Conservation (phyloP, 2,888 invertebrate genomes). For the Ophioninae sp. region DNA sequence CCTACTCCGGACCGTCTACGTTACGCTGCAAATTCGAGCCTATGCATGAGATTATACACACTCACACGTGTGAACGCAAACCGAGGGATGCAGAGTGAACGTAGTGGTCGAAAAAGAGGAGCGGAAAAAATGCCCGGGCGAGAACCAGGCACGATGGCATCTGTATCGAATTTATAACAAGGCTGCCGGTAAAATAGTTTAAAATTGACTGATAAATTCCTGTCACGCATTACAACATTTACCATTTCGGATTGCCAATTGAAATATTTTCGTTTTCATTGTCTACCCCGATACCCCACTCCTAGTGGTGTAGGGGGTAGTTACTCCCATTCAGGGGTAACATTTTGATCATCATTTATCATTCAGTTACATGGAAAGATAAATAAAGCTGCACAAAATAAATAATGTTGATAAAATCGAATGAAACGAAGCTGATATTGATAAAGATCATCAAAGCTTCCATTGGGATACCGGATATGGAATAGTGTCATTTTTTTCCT, state of each 20-base stretch:
- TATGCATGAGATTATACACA: constrained; percentile 31
- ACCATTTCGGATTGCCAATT: constrained; percentile 60
- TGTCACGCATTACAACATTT: constrained; percentile 59
- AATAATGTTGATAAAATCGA: too few species aligned
- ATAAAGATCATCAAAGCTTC: too few species aligned
- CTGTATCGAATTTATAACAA: constrained; percentile 66
- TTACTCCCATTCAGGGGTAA: not conserved
- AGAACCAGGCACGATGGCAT: constrained; percentile 51
- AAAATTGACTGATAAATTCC: constrained; percentile 62
- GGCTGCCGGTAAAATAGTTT: constrained; percentile 65
- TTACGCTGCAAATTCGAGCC: constrained; percentile 31
- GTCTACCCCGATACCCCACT: not conserved
- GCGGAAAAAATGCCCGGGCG: constrained; percentile 32
- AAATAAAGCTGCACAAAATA: too few species aligned
- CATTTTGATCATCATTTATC: not conserved
- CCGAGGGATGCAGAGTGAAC: not conserved
- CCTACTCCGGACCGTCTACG: constrained; percentile 17
- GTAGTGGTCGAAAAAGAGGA: constrained; percentile 40
- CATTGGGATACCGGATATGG: not conserved
- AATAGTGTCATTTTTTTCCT: not conserved
- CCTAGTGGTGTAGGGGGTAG: not conserved
- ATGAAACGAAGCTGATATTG: too few species aligned
- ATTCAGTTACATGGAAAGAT: too few species aligned
- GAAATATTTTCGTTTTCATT: constrained; percentile 35
- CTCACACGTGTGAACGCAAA: constrained; percentile 8